phyloP scores from a whole-genome alignment of 1,140 invertebrate genomes.

The Temnothorax longispinosus region DNA sequence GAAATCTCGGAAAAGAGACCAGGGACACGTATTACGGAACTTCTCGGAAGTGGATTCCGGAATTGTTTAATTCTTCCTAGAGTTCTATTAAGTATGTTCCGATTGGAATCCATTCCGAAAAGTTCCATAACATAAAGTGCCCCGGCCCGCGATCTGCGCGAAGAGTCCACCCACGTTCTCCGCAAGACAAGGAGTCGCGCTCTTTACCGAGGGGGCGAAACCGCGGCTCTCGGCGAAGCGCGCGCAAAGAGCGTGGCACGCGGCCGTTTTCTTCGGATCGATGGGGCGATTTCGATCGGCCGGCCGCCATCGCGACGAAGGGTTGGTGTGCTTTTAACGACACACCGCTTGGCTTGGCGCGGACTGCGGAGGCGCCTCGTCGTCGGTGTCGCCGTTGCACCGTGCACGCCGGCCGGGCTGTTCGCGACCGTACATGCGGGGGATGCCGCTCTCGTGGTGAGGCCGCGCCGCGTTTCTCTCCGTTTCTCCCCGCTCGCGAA shows the following conservation, averaged over 20 bases:
- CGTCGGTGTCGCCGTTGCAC: conserved; percentile 22
- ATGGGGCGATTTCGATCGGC: conserved; percentile 66
- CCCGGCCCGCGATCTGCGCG: not conserved
- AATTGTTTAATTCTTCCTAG: too few relatives aligned
- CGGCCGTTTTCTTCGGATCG: conserved; percentile 51
- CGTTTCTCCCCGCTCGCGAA: not conserved
- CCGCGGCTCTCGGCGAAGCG: not conserved
- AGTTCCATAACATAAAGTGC: too few relatives aligned
- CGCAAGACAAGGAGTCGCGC: not conserved
- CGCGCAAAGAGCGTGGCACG: not conserved
- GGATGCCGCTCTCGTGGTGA: conserved; percentile 10
- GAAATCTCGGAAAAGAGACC: not conserved
- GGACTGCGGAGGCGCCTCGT: conserved; percentile 5
- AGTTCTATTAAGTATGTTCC: too few relatives aligned
- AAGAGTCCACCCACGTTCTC: not conserved
- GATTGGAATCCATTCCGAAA: too few relatives aligned
- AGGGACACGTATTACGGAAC: too few relatives aligned
- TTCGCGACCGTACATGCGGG: not conserved
- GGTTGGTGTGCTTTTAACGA: conserved; percentile 28
- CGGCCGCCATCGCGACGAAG: conserved; percentile 20
- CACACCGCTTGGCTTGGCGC: not conserved
- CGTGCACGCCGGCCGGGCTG: not conserved
- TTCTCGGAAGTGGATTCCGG: too few relatives aligned
- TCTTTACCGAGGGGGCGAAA: not conserved
- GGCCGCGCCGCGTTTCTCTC: not conserved